Conservation (phyloP, 2,113 vertebrate genomes). For the Stigmatopora nigra region DNA sequence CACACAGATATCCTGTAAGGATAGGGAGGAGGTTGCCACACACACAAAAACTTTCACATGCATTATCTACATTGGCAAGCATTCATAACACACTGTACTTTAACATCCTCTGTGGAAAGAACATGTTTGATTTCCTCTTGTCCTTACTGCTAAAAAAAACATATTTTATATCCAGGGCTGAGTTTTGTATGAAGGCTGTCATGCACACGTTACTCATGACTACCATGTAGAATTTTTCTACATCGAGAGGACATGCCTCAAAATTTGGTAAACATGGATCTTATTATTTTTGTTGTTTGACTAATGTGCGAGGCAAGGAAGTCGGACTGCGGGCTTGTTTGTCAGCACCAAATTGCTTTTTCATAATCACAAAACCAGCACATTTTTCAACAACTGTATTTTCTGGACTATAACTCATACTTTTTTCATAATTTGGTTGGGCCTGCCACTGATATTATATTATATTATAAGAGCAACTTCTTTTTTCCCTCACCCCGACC, state of each 20-base stretch:
- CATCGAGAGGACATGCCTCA: conserved; percentile 35
- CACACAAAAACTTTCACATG: conserved; percentile 17
- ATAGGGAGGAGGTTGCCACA: conserved; percentile 19
- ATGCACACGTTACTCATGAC: not conserved
- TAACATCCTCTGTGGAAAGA: conserved; percentile 24
- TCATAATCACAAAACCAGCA: not conserved
- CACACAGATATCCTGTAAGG: conserved; percentile 53
- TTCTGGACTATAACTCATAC: too few relatives aligned
- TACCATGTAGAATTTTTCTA: conserved; percentile 11
- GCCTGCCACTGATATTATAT: too few relatives aligned
- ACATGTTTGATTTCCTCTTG: not conserved
- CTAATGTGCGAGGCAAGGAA: not conserved
- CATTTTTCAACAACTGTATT: not conserved
- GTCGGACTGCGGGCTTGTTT: not conserved
- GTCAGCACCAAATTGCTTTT: not conserved
- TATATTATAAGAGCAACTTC: too few relatives aligned
- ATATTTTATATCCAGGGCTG: not conserved
- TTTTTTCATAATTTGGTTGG: too few relatives aligned
- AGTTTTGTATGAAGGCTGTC: not conserved
- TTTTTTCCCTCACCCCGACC: too few relatives aligned
- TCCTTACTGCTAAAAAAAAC: conserved; percentile 1
- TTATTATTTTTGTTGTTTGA: not conserved
- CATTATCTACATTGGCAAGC: conserved; percentile 19
- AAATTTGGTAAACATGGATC: conserved; percentile 8
- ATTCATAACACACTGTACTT: not conserved